A percentile compares a stretch with the other conserved stretches of the same genome.
phyloP scores from a whole-genome alignment of 2,797 vertebrate genomes.

The Lerista edwardsae region DNA sequence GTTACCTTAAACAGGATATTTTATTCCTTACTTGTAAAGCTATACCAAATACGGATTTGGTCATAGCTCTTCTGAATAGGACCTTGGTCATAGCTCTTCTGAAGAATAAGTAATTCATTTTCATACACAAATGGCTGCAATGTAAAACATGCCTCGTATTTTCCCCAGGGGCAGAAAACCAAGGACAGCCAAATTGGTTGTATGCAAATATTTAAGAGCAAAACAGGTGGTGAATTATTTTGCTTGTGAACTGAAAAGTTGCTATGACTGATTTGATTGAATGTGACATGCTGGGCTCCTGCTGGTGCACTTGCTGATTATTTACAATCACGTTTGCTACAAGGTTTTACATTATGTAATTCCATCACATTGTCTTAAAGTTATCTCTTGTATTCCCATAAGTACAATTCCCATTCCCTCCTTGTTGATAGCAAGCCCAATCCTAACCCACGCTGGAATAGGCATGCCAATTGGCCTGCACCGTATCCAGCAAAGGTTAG shows the following conservation, averaged over 20 bases:
- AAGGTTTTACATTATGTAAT: not conserved
- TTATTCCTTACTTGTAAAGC: not conserved
- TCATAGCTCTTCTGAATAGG: not conserved
- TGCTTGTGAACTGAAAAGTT: not conserved
- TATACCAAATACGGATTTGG: not conserved
- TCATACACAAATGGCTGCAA: not conserved
- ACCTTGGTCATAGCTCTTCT: not conserved
- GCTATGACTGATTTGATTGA: conserved; percentile 22
- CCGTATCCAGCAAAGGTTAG: no score
- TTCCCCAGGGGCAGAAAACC: not conserved
- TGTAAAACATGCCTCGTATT: not conserved
- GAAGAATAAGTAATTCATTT: not conserved
- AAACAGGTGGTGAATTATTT: conserved; percentile 22
- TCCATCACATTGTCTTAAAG: not conserved
- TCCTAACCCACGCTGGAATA: no score
- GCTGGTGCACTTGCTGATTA: not conserved
- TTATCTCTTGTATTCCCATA: not conserved
- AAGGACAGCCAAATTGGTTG: not conserved
- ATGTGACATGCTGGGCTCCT: conserved; percentile 8
- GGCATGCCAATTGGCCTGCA: no score
- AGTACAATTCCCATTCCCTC: no score
- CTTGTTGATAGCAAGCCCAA: not conserved
- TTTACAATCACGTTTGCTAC: conserved; percentile 15
- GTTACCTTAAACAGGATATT: no score
- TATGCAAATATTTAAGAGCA: conserved; percentile 18